A percentile compares a stretch with the other conserved stretches of the same genome.
Evolutionary conservation across 2,797 vertebrate species (phyloP).

Genomic region (Cyprinella venusta): DNA sequence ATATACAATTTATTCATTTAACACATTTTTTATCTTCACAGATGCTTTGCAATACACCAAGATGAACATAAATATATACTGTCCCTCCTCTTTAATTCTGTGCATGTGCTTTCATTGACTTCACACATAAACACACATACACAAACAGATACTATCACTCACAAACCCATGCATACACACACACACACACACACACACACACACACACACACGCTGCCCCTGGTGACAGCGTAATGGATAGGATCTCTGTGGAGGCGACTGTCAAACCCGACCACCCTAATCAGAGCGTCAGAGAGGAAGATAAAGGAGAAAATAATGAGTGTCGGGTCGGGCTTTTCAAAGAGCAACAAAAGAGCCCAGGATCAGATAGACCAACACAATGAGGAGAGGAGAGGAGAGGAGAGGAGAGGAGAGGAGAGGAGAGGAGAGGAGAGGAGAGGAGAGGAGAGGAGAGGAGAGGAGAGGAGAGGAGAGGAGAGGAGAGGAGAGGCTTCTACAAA

Average conservation of each 20-base stretch:
- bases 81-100: constrained; percentile 28
- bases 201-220: constrained; percentile 62
- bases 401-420: constrained; percentile 60
- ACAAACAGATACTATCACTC: constrained; percentile 49
- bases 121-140: constrained; percentile 58
- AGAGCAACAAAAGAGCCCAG: constrained; percentile 80
- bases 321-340: constrained; percentile 82
- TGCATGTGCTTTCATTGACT: constrained; percentile 26
- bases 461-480: no score
- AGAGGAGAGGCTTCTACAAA: constrained; percentile 40
- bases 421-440: constrained; percentile 23
- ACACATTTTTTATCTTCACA: constrained; percentile 5
- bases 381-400: constrained; percentile 76
- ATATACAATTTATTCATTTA: not conserved
- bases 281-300: constrained; percentile 84
- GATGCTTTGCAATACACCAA: constrained; percentile 20
- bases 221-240: constrained; percentile 92
- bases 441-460: constrained; percentile 26
- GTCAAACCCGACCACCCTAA: constrained; percentile 87
- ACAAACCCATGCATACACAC: constrained; percentile 6
- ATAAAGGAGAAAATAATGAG: constrained; percentile 89
- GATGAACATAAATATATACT: constrained; percentile 44
- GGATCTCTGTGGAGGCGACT: constrained; percentile 86
- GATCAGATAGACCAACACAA: constrained; percentile 83
- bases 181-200: constrained; percentile 63